Conservation (phyloP, 1,140 invertebrate species). For the Solenopsis fugax region DNA sequence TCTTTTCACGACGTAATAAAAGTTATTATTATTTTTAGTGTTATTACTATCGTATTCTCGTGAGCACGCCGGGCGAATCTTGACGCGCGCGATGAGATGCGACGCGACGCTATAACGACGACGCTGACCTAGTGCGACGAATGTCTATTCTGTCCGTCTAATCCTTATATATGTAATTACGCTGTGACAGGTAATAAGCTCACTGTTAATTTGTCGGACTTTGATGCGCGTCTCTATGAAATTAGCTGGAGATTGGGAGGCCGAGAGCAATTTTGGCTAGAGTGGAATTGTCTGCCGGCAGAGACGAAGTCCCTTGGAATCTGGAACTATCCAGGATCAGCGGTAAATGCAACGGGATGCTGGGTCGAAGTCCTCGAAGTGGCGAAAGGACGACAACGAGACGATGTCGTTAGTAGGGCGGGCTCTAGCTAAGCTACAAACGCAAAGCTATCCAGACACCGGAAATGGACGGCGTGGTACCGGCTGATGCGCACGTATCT, state of each 20-base stretch:
- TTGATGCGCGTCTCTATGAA: slow-evolving; percentile 74
- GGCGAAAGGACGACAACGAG: slow-evolving; percentile 69
- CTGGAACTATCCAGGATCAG: slow-evolving; percentile 70
- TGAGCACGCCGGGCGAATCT: not conserved
- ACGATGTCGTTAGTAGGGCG: slow-evolving; percentile 65
- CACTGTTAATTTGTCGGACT: slow-evolving; percentile 70
- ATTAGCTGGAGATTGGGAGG: slow-evolving; percentile 65
- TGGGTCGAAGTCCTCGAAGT: slow-evolving; percentile 41
- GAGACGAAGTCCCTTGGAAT: slow-evolving; percentile 56
- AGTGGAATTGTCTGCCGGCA: slow-evolving; percentile 53
- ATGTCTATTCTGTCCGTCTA: slow-evolving; percentile 22
- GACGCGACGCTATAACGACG: not conserved
- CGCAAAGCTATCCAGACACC: slow-evolving; percentile 63
- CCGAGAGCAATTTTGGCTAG: slow-evolving; percentile 67
- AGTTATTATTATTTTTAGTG: slow-evolving; percentile 43
- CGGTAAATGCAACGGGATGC: slow-evolving; percentile 59
- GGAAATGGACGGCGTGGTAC: slow-evolving; percentile 65
- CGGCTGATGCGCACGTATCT: slow-evolving; percentile 32
- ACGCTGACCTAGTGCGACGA: not conserved
- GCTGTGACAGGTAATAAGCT: slow-evolving; percentile 64
- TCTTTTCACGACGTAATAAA: slow-evolving; percentile 28
- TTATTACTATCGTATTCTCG: slow-evolving; percentile 27
- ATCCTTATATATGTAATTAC: slow-evolving; percentile 60
- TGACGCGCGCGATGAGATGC: not conserved
- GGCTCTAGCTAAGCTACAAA: slow-evolving; percentile 61